A percentile compares a stretch with the other conserved stretches of the same genome.
Conservation (phyloP, 2,888 invertebrate species). For the Epiblema foenella region DNA sequence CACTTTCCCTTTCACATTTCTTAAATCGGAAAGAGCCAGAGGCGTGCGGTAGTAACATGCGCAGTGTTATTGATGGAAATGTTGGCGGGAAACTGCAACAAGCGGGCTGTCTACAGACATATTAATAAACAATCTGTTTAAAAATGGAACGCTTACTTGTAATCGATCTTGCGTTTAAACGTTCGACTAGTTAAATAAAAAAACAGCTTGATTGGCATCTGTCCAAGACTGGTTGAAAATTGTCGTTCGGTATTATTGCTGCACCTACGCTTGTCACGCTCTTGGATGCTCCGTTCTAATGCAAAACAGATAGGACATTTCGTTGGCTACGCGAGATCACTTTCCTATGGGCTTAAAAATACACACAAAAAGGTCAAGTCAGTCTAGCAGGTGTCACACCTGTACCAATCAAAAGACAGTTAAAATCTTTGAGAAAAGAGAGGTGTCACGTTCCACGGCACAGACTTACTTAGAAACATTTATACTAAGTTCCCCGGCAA, state of each 20-base stretch:
- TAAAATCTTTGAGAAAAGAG: no score
- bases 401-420: background rate
- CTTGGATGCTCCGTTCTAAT: background rate
- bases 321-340: constrained; percentile 11
- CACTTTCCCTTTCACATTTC: constrained; percentile 57
- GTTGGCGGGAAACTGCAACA: constrained; percentile 69
- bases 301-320: constrained; percentile 11
- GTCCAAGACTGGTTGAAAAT: constrained; percentile 34
- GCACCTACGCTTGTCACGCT: constrained; percentile 24
- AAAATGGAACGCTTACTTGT: constrained; percentile 39
- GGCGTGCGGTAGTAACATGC: constrained; percentile 67
- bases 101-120: constrained; percentile 44
- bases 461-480: no score
- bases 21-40: constrained; percentile 57
- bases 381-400: constrained; percentile 2
- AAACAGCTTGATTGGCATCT: constrained; percentile 38
- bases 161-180: constrained; percentile 38
- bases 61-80: constrained; percentile 79
- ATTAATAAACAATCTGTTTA: constrained; percentile 43
- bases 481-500: no score
- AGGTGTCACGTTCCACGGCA: no score
- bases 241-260: constrained; percentile 35
- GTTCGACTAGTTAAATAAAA: constrained; percentile 38
- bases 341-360: constrained; percentile 23
- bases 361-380: constrained; percentile 1